Evolutionary conservation across 2,888 invertebrate species (phyloP).

Genomic region (Pseudanteris insignis): DNA sequence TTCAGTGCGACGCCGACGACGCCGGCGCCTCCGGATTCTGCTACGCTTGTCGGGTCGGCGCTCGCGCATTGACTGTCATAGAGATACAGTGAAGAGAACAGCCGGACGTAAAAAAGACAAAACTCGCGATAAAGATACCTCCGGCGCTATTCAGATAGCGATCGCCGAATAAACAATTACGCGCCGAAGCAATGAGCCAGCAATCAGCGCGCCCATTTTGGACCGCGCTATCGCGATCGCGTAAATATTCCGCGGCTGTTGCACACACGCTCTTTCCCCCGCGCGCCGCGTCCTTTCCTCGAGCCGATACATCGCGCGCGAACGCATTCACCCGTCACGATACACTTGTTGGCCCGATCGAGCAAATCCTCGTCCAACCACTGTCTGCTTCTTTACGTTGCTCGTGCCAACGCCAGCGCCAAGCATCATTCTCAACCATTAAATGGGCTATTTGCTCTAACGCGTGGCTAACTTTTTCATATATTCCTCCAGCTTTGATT

Average conservation of each 20-base stretch:
- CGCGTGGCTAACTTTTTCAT: background rate
- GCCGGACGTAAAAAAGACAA: conserved; percentile 42
- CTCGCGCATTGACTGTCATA: conserved; percentile 43
- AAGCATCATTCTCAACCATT: background rate
- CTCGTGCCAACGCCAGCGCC: no score
- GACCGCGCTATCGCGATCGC: background rate
- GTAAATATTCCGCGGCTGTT: conserved; percentile 3
- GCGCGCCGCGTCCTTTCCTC: conserved; percentile 10
- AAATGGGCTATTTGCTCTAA: background rate
- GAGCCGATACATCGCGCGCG: conserved; percentile 10
- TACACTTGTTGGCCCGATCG: conserved; percentile 11
- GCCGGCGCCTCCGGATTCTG: conserved; percentile 47
- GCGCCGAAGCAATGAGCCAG: conserved; percentile 7
- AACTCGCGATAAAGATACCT: conserved; percentile 41
- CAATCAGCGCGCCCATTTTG: no score
- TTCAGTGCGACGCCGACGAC: conserved; percentile 44
- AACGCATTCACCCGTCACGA: conserved; percentile 12
- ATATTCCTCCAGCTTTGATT: no score
- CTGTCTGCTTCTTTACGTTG: background rate
- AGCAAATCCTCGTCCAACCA: background rate
- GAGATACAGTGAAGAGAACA: conserved; percentile 41
- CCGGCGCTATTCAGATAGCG: conserved; percentile 31
- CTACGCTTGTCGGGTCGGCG: conserved; percentile 46
- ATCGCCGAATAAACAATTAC: conserved; percentile 33
- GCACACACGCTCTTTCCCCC: background rate